phyloP scores from a whole-genome alignment of 1,140 invertebrate genomes.

The Sarcophaga peregrina region DNA sequence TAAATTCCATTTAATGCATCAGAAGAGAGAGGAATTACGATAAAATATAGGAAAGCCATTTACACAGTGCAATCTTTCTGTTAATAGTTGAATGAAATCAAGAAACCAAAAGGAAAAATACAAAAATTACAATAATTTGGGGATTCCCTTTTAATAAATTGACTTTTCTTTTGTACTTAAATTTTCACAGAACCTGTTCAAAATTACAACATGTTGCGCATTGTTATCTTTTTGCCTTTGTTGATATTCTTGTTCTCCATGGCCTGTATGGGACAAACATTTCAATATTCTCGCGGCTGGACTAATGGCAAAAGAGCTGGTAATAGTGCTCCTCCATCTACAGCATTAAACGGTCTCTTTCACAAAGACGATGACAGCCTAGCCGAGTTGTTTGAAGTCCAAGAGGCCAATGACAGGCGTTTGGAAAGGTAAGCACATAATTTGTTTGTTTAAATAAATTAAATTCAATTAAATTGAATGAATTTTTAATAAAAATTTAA shows the following conservation, averaged over 20 bases:
- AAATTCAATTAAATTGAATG: neutral
- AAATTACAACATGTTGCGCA: constrained; percentile 53
- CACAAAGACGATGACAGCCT: constrained; percentile 50
- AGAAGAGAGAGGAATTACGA: no score
- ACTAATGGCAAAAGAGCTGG: constrained; percentile 76
- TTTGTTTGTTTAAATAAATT: neutral
- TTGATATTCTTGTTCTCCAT: constrained; percentile 56
- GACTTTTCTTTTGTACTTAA: no score
- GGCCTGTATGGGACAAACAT: constrained; percentile 71
- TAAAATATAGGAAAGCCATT: no score
- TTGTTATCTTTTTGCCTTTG: constrained; percentile 54
- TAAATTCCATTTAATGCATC: no score
- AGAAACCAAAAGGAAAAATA: no score
- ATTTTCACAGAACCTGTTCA: no score
- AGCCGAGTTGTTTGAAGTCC: constrained; percentile 55
- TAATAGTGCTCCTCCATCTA: neutral
- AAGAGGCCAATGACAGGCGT: constrained; percentile 50
- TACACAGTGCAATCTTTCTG: no score
- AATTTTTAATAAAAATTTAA: constrained; percentile 20
- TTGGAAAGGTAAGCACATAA: constrained; percentile 55
- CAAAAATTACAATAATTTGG: no score
- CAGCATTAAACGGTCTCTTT: constrained; percentile 42
- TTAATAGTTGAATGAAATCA: no score
- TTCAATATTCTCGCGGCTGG: constrained; percentile 81
- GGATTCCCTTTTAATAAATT: no score